A percentile compares a stretch with the other conserved stretches of the same genome.
These are phyloP conservation scores for Mythimna lalbum DNA, from an alignment of 2,888 invertebrate species.

Conservation along the genomic window DNA sequence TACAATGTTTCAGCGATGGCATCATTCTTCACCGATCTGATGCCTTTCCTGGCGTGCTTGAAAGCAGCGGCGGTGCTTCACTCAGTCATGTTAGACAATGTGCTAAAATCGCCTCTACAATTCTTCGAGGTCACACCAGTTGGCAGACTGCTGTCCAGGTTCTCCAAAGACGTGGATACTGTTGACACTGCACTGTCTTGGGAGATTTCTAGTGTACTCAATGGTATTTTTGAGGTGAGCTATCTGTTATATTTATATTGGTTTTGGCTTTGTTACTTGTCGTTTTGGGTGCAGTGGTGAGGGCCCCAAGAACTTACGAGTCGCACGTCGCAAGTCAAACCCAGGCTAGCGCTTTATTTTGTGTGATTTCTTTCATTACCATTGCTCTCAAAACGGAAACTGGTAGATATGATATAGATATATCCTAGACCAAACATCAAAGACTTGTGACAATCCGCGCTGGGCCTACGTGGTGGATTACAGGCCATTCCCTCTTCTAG, in stretches of 20 bases:
- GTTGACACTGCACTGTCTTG: slow-evolving; percentile 92
- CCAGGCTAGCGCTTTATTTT: too few species aligned
- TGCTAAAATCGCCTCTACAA: slow-evolving; percentile 93
- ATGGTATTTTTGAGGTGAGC: slow-evolving; percentile 93
- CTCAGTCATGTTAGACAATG: slow-evolving; percentile 90
- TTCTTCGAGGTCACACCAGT: slow-evolving; percentile 95
- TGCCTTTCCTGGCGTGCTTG: slow-evolving; percentile 93
- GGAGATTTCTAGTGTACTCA: slow-evolving; percentile 92
- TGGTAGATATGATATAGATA: too few species aligned
- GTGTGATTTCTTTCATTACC: too few species aligned
- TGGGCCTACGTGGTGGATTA: too few species aligned
- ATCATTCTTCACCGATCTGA: slow-evolving; percentile 92
- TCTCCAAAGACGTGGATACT: slow-evolving; percentile 94
- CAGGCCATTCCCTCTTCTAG: too few species aligned
- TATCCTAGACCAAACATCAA: too few species aligned
- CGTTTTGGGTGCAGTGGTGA: too few species aligned
- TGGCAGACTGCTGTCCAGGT: slow-evolving; percentile 93
- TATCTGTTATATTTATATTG: neutral
- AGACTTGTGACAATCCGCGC: too few species aligned
- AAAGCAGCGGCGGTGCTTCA: slow-evolving; percentile 92
- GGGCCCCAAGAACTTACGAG: too few species aligned
- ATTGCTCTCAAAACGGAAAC: too few species aligned
- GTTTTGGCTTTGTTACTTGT: neutral
- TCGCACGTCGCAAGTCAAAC: too few species aligned
- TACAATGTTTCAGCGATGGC: slow-evolving; percentile 91